Base-by-base conservation (phyloP, 2,113 vertebrate genomes). In the Kobus ellipsiprymnus region DNA sequence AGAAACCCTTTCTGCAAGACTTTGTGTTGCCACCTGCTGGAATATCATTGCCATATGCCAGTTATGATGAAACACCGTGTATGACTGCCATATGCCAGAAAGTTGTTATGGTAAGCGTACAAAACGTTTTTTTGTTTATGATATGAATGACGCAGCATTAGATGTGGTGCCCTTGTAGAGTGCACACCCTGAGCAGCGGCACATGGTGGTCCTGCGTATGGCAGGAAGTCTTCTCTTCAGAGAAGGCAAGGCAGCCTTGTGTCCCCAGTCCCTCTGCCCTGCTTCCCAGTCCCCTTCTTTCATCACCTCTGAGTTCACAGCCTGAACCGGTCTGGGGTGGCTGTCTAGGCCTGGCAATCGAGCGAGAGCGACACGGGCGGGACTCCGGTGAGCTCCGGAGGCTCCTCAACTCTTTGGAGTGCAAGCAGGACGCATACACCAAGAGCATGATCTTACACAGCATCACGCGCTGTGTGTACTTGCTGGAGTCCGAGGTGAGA, bases 401-500 rank as follows among this genome's bases (percentile, higher is more conserved):
- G 77, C 98, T 98, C 36, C 95, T 98, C 94, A 93, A 77, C 59
- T 97, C 97, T 17, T 44, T 98, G 97, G 95, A 87, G 25, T 80
- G 30, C 89, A 97, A 92, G 64, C 97, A 98, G 23, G 98, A 98
- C 12, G 97, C 80, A 13, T 97, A 92, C 55, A 3, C 89, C 92
- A 98, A 74, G 91, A 96, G 97, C 92, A 97, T 97, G 96, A 57
- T 97, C 15, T 97, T 98, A 44, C 97, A 98, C 90, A 98, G 95
- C 5, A 98, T 98, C 95, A 96, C 98, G 0, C 97, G 98, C 48
- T 98, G 98, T 27, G 94, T 98, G 91, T 98, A 98, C 96, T 46
- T 98, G 96, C 96, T 98, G 96, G 98, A 98, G 92, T 80, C 97
- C 0, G 98, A 98, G 98, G 98, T 98, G 97, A 97, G 93, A 84